Conservation (phyloP, 2,888 invertebrate genomes). For the Mechanitis mazaeus region DNA sequence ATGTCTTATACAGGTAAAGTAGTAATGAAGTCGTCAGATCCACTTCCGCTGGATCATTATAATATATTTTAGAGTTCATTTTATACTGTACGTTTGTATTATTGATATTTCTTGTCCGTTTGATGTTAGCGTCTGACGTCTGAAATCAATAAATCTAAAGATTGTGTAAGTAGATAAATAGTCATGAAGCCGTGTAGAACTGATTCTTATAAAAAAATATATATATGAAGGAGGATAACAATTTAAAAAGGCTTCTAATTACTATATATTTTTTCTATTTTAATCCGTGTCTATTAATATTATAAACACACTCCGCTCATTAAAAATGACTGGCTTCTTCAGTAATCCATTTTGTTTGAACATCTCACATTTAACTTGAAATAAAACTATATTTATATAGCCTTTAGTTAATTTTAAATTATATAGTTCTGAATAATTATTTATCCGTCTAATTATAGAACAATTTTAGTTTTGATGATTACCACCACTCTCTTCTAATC, state of each 20-base stretch:
- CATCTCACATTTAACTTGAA: too few species aligned
- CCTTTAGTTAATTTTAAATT: too few species aligned
- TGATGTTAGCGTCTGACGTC: slow-evolving; percentile 6
- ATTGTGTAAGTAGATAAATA: neutral
- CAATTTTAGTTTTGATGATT: too few species aligned
- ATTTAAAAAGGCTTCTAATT: slow-evolving; percentile 19
- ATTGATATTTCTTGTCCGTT: slow-evolving; percentile 7
- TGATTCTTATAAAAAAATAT: slow-evolving; percentile 6
- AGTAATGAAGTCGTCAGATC: slow-evolving; percentile 70
- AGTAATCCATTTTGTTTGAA: slow-evolving; percentile 2
- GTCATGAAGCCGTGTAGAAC: slow-evolving; percentile 3
- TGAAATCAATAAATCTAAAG: slow-evolving; percentile 1
- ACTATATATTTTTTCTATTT: slow-evolving; percentile 13
- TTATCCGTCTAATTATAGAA: too few species aligned
- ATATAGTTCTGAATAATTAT: too few species aligned
- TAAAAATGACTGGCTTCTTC: slow-evolving; percentile 1
- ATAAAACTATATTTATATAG: too few species aligned
- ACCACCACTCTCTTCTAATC: neutral
- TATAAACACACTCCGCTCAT: slow-evolving; percentile 3
- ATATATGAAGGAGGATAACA: slow-evolving; percentile 13
- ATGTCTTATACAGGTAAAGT: slow-evolving; percentile 69
- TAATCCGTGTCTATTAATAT: slow-evolving; percentile 13
- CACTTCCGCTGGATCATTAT: slow-evolving; percentile 59
- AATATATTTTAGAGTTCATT: slow-evolving; percentile 45
- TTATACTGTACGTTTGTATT: slow-evolving; percentile 8